phyloP scores from a whole-genome alignment of 2,113 vertebrate species.

The Merops nubicus region DNA sequence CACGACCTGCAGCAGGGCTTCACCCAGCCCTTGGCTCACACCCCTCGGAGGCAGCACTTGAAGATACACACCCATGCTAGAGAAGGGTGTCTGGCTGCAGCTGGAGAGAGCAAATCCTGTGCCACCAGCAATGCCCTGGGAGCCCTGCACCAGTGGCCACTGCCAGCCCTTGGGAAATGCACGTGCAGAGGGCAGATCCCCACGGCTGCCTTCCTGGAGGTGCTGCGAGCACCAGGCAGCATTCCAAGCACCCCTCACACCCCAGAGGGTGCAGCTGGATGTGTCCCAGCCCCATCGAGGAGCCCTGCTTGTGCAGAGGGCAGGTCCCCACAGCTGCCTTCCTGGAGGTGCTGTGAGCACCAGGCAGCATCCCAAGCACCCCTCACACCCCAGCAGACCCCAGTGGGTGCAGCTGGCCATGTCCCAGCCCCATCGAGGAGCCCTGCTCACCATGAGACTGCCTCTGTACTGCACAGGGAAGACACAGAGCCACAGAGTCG shows the following conservation, averaged over 20 bases:
- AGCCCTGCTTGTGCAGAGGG: neutral
- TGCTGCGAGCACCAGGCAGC: neutral
- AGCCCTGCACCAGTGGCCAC: too few relatives aligned
- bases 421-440: neutral
- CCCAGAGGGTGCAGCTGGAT: too few relatives aligned
- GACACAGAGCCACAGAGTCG: too few relatives aligned
- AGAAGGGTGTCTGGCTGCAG: neutral
- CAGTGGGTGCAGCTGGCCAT: too few relatives aligned
- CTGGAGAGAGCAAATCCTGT: too few relatives aligned
- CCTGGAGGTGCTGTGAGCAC: neutral
- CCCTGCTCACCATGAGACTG: neutral
- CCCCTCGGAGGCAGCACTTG: neutral
- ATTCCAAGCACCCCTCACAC: neutral
- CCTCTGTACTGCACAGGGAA: rapidly evolving
- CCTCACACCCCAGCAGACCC: too few relatives aligned
- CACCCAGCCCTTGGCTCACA: neutral
- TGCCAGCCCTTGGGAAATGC: too few relatives aligned
- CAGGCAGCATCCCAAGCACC: neutral
- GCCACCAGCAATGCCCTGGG: neutral
- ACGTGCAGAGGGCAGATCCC: neutral
- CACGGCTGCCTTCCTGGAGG: neutral
- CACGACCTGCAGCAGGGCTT: neutral
- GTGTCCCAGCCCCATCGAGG: neutral
- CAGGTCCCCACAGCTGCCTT: neutral
- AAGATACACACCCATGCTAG: too few relatives aligned